A percentile compares a stretch with the other conserved stretches of the same genome.
Conservation (phyloP, 1,140 invertebrate species). For the Caenorhabditis tropicalis region DNA sequence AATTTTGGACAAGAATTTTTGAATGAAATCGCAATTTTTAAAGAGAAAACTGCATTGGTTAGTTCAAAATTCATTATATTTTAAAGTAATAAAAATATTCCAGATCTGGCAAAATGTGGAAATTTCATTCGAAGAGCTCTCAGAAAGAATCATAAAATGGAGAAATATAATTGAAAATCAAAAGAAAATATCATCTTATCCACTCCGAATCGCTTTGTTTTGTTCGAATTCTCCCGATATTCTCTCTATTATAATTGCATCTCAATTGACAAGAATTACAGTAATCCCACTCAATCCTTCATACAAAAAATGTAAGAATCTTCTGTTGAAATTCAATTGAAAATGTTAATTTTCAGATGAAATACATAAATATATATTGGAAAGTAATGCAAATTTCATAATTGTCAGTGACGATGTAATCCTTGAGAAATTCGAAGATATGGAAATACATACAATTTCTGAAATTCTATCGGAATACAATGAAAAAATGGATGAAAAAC, state of each 20-base stretch:
- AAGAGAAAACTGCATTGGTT: not conserved
- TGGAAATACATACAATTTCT: not conserved
- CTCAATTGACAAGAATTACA: not conserved
- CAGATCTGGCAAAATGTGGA: not conserved
- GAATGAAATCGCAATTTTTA: not conserved
- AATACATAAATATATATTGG: not conserved
- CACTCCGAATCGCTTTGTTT: not conserved
- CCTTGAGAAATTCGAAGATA: not conserved
- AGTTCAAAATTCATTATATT: too few relatives aligned
- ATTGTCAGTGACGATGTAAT: constrained; percentile 4
- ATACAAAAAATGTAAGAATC: not conserved
- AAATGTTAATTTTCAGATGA: not conserved
- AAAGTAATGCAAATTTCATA: not conserved
- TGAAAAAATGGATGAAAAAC: too few relatives aligned
- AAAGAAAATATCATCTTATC: not conserved
- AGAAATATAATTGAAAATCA: not conserved
- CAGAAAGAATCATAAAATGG: not conserved
- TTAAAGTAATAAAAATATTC: not conserved
- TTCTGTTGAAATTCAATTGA: not conserved
- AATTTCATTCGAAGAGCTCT: not conserved
- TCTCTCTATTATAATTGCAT: not conserved
- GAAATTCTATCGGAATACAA: not conserved
- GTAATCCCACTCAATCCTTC: constrained; percentile 17
- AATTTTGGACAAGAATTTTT: constrained; percentile 5
- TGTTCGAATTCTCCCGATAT: constrained; percentile 19